phyloP scores from a whole-genome alignment of 2,797 vertebrate species.

The Hephaestus fuliginosus region DNA sequence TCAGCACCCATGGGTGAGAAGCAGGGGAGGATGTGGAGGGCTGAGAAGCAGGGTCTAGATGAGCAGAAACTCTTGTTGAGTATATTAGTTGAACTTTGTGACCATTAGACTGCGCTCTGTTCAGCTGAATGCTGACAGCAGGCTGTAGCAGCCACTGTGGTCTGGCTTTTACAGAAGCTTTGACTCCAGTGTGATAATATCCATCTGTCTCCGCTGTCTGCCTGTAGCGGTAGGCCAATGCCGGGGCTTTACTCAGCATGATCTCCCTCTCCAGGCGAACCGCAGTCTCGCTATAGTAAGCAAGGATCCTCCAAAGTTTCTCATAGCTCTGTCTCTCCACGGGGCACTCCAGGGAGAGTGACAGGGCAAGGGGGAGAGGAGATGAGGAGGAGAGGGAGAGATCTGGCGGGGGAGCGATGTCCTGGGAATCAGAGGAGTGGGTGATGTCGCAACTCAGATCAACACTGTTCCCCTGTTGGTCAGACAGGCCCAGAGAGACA shows the following conservation, averaged over 20 bases:
- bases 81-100: constrained; percentile 88
- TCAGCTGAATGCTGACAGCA: constrained; percentile 88
- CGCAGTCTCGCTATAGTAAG: constrained; percentile 95
- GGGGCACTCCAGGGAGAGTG: constrained; percentile 89
- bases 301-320: constrained; percentile 93
- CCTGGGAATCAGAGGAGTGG: constrained; percentile 76
- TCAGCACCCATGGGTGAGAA: constrained; percentile 90
- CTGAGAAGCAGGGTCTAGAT: constrained; percentile 59
- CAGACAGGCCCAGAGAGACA: constrained; percentile 88
- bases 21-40: constrained; percentile 28
- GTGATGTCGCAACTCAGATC: constrained; percentile 88
- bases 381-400: constrained; percentile 69
- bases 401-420: constrained; percentile 77
- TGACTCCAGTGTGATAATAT: constrained; percentile 93
- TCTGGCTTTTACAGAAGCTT: constrained; percentile 84
- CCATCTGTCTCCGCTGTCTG: constrained; percentile 88
- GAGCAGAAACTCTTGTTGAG: constrained; percentile 83
- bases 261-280: constrained; percentile 88
- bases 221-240: constrained; percentile 87
- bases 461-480: constrained; percentile 91
- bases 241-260: constrained; percentile 85
- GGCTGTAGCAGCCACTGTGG: constrained; percentile 92
- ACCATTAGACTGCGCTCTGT: constrained; percentile 89
- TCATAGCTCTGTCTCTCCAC: constrained; percentile 90
- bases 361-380: constrained; percentile 82